Evolutionary conservation across 2,797 vertebrate genomes (phyloP).

Genomic region (Myoxocephalus aenaeus): DNA sequence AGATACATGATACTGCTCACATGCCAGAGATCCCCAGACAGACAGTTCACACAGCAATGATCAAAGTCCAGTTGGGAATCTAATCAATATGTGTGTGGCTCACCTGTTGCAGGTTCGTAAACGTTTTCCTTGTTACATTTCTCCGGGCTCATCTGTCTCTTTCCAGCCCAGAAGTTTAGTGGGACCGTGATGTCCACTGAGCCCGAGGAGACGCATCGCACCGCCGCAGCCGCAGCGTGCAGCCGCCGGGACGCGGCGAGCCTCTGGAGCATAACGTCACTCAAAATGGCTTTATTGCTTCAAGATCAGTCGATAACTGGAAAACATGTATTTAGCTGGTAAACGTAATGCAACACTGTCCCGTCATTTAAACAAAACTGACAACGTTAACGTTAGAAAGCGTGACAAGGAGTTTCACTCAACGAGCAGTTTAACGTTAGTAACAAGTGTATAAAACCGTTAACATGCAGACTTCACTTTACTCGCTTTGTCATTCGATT

Average conservation of each 20-base stretch:
- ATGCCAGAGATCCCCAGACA: constrained; percentile 2
- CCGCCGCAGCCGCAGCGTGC: constrained; percentile 48
- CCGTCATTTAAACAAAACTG: background rate
- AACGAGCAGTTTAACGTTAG: background rate
- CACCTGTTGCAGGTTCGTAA: constrained; percentile 94
- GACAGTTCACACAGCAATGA: background rate
- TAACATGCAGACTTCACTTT: background rate
- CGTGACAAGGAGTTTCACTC: background rate
- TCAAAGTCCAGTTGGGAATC: constrained; percentile 58
- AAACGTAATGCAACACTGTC: background rate
- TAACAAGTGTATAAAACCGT: background rate
- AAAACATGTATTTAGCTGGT: background rate
- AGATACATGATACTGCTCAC: background rate
- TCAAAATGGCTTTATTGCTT: background rate
- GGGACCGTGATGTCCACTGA: constrained; percentile 79
- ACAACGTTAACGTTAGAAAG: background rate
- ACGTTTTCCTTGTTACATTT: constrained; percentile 80
- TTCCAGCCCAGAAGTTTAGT: constrained; percentile 92
- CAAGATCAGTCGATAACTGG: background rate
- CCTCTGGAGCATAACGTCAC: constrained; percentile 57
- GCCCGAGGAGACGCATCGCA: constrained; percentile 83
- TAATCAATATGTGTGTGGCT: background rate
- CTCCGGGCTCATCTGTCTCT: constrained; percentile 79
- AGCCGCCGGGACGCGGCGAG: constrained; percentile 37
- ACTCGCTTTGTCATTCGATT: background rate